Evolutionary conservation across 1,140 invertebrate species (phyloP).

Genomic region (Chrysomallon squamiferum): DNA sequence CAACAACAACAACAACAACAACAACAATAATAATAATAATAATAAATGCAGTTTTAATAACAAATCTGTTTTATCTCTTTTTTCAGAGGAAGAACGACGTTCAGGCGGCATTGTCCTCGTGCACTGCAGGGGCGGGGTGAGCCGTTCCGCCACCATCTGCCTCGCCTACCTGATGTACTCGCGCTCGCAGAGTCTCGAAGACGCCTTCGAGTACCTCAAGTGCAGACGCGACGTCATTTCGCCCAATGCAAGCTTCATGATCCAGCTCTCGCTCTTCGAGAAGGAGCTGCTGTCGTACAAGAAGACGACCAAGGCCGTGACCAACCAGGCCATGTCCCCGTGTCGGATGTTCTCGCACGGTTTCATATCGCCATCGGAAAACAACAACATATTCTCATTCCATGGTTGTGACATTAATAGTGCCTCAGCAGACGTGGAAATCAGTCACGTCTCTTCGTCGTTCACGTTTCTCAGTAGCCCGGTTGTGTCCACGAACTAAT

Average conservation of each 20-base stretch:
- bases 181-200: constrained; percentile 79
- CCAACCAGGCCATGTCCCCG: constrained; percentile 14
- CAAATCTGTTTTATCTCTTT: neutral
- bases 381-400: neutral
- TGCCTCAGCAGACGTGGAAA: constrained; percentile 3
- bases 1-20: too few relatives aligned
- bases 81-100: constrained; percentile 1
- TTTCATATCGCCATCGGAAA: neutral
- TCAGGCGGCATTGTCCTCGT: constrained; percentile 81
- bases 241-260: constrained; percentile 77
- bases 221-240: constrained; percentile 86
- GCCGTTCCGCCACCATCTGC: constrained; percentile 90
- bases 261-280: constrained; percentile 69
- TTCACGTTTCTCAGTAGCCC: neutral
- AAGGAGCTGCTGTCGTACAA: constrained; percentile 20
- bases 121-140: constrained; percentile 95
- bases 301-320: neutral
- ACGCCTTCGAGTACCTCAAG: constrained; percentile 89
- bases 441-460: neutral
- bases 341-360: constrained; percentile 17
- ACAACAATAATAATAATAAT: too few relatives aligned
- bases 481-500: neutral
- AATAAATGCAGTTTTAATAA: too few relatives aligned
- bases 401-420: constrained; percentile 4
- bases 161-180: constrained; percentile 95